Evolutionary conservation across 2,888 invertebrate species (phyloP).

Genomic region (Amblyjoppa proteus): DNA sequence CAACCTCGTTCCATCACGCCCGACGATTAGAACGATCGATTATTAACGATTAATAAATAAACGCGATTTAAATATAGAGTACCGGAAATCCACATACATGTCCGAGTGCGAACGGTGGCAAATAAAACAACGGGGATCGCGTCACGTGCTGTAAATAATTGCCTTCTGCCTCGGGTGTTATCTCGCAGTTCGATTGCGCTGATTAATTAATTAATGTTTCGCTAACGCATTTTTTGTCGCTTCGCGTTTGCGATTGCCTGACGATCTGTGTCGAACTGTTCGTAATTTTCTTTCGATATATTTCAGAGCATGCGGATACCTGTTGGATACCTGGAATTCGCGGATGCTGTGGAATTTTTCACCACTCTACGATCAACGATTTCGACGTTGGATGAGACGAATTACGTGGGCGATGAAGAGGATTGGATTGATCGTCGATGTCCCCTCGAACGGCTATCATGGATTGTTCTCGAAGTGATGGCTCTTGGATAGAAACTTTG

Average conservation of each 20-base stretch:
- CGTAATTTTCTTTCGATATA: background rate
- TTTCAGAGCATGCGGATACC: background rate
- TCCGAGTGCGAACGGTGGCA: background rate
- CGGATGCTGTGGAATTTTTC: background rate
- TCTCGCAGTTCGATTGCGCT: slow-evolving; percentile 3
- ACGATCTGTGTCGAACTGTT: background rate
- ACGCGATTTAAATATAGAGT: slow-evolving; percentile 47
- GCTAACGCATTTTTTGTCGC: background rate
- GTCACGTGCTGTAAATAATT: slow-evolving; percentile 41
- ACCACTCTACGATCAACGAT: background rate
- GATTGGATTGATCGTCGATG: background rate
- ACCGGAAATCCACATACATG: slow-evolving; percentile 6
- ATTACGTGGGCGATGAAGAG: background rate
- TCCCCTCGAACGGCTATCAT: background rate
- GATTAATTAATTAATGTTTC: slow-evolving; percentile 33
- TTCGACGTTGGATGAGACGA: background rate
- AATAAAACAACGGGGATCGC: slow-evolving; percentile 35
- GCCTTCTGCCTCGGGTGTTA: slow-evolving; percentile 28
- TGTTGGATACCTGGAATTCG: background rate
- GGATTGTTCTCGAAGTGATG: background rate
- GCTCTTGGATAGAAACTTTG: background rate
- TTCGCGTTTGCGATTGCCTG: background rate
- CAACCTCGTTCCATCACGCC: slow-evolving; percentile 40
- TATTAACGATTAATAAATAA: slow-evolving; percentile 60
- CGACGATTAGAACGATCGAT: slow-evolving; percentile 70